phyloP scores from a whole-genome alignment of 2,888 invertebrate genomes.

The Bellardia pandia region DNA sequence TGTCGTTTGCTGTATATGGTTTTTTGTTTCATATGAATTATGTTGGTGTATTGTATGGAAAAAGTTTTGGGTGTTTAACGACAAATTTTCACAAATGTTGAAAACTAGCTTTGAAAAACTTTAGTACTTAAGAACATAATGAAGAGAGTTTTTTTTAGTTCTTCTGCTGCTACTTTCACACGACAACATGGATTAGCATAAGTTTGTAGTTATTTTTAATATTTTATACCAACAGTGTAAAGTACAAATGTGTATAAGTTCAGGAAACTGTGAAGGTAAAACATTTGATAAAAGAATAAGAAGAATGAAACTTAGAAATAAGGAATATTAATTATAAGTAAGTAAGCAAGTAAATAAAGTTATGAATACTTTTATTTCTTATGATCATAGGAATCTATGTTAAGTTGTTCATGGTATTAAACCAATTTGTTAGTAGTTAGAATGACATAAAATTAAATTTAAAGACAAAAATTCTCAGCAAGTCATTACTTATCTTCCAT shows the following conservation, averaged over 20 bases:
- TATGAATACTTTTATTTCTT: neutral
- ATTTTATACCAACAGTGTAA: neutral
- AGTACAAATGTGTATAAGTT: neutral
- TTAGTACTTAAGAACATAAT: slow-evolving; percentile 23
- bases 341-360: neutral
- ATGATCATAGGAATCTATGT: neutral
- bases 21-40: slow-evolving; percentile 29
- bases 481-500: too few species aligned
- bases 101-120: slow-evolving; percentile 48
- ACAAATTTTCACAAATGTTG: slow-evolving; percentile 55
- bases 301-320: neutral
- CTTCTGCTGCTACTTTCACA: neutral
- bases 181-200: slow-evolving; percentile 29
- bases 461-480: too few species aligned
- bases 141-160: slow-evolving; percentile 11
- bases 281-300: neutral
- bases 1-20: neutral
- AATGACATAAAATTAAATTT: too few species aligned
- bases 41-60: slow-evolving; percentile 40
- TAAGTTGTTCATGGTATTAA: neutral
- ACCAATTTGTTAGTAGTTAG: too few species aligned
- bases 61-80: slow-evolving; percentile 55
- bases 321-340: neutral
- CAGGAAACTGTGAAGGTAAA: neutral
- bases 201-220: slow-evolving; percentile 23